A percentile compares a stretch with the other conserved stretches of the same genome.
phyloP scores from a whole-genome alignment of 2,888 invertebrate genomes.

The Phragmatobia fuliginosa region DNA sequence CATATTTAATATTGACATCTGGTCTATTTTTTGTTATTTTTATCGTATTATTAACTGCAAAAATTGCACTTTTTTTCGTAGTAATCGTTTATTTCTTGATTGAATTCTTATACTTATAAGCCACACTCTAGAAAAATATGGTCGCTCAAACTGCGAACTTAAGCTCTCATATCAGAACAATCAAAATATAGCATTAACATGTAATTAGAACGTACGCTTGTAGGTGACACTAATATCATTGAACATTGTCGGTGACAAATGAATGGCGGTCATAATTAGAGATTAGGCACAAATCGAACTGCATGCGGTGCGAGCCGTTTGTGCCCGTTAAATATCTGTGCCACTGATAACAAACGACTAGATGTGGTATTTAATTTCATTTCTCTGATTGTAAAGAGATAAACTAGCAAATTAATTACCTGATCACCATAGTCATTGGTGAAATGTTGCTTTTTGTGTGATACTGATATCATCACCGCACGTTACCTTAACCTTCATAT shows the following conservation, averaged over 20 bases:
- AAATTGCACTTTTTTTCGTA: background rate
- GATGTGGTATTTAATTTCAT: constrained; percentile 12
- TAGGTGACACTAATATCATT: constrained; percentile 28
- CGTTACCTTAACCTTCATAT: no score
- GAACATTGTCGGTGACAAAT: constrained; percentile 54
- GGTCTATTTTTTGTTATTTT: no score
- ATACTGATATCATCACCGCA: no score
- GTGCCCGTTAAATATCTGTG: constrained; percentile 49
- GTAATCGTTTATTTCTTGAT: background rate
- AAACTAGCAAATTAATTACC: no score
- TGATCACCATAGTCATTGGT: no score
- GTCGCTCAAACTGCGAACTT: background rate
- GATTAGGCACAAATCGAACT: constrained; percentile 72
- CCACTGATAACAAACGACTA: constrained; percentile 11
- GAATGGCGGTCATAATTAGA: constrained; percentile 77
- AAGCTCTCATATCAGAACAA: background rate
- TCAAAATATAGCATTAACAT: background rate
- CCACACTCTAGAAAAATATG: background rate
- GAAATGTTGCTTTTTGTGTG: no score
- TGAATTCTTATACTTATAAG: background rate
- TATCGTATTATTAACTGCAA: no score
- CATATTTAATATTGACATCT: no score
- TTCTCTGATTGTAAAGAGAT: constrained; percentile 1
- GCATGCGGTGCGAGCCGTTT: constrained; percentile 51
- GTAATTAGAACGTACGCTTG: background rate